phyloP scores from a whole-genome alignment of 30 jellyfish, hydroid and myxozoan species.

The Aurelia aurita region DNA sequence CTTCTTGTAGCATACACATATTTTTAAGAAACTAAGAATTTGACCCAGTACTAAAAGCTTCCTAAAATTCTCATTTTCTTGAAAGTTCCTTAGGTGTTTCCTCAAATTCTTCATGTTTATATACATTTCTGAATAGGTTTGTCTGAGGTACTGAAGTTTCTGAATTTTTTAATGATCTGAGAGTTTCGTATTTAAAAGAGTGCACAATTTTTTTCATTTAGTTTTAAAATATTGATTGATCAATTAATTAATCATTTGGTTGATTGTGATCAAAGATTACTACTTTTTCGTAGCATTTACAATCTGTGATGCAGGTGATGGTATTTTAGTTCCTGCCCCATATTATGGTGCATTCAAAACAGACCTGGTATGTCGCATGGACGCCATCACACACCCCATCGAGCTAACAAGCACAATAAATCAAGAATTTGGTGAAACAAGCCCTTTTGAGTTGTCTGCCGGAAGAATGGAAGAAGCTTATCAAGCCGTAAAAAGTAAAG shows the following conservation, averaged over 20 bases:
- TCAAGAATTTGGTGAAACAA: slow-evolving; percentile 58
- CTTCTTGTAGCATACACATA: no score
- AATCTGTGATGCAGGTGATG: slow-evolving; percentile 77
- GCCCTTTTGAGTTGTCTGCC: slow-evolving; percentile 73
- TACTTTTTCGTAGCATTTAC: slow-evolving; percentile 22
- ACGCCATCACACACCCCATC: slow-evolving; percentile 37
- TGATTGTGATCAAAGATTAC: not conserved
- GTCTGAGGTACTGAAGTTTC: no score
- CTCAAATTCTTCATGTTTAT: no score
- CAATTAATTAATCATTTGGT: not conserved
- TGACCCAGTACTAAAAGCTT: no score
- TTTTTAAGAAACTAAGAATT: no score
- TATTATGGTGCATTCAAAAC: slow-evolving; percentile 81
- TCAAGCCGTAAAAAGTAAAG: slow-evolving; percentile 17
- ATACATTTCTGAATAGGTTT: no score
- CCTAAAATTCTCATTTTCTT: no score
- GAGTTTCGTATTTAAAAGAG: no score
- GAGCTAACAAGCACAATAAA: slow-evolving; percentile 40
- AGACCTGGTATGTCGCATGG: slow-evolving; percentile 67
- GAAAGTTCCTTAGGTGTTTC: no score
- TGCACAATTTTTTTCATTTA: no score
- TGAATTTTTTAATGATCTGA: no score
- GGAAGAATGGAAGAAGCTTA: slow-evolving; percentile 67
- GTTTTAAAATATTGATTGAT: no score
- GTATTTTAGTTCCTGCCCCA: slow-evolving; percentile 85